Evolutionary conservation across 2,113 vertebrate species (phyloP), one percentile per base, ranked within the genome.

Genomic region (Tachycineta bicolor): DNA sequence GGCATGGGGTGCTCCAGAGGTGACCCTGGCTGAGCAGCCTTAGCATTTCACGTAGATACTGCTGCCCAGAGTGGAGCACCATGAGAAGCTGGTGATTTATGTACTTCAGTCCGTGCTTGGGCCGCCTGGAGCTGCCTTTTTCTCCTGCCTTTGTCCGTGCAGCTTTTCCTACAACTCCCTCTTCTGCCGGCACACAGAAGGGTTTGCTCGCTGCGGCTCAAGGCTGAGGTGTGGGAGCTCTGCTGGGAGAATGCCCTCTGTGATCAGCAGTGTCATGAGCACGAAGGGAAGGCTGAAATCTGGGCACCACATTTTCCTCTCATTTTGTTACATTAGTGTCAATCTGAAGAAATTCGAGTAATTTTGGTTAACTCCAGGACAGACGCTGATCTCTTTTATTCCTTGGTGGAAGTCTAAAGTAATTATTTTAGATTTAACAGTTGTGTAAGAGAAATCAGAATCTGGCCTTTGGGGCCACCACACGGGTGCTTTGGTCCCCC

Each of bases 121-220:
- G 31, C 58, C 6, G 41, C 58, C 58, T 93, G 7, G 14, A 49
- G 46, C 77, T 74, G 87, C 90, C 37, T 90, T 74, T 90, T 87
- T 56, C 44, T 33, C 62, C 83, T 78, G 91, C 83, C 50, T 95
- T 96, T 96, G 81, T 95, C 91, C 26, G 6, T 0, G 80, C 93
- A 96, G 89, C 87, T 94, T 96, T 96, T 96, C 89, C 97, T 97
- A 96, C 83, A 78, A 97, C 97, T 98, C 97, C 95, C 96, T 98
- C 97, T 98, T 97, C 96, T 97, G 97, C 97, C 78, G 2, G 83
- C 75, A 43, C 6, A 82, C 89, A 94, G 91, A 95, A 96, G 94
- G 92, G 67, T 97, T 96, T 93, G 90, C 92, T 96, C 9, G 7
- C 82, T 19, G 85, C 11, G 11, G 37, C 63, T 94, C 43, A 6